Evolutionary conservation across 2,888 invertebrate genomes (phyloP), one percentile per base, ranked within the genome.

Genomic region (Dusona sp.): DNA sequence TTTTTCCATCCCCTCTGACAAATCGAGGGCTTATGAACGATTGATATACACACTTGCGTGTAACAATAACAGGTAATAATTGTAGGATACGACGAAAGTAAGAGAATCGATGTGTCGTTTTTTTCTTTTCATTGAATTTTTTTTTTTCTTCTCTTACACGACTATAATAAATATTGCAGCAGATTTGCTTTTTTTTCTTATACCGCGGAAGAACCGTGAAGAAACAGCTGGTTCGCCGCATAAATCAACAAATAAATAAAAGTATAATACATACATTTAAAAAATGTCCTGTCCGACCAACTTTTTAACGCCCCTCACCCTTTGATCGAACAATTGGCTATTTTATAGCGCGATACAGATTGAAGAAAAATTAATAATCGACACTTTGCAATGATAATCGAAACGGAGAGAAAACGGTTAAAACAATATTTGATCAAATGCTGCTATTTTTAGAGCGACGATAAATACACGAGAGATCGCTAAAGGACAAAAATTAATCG

Each of bases 211-310:
- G 68, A 86, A 75, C 77, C 80, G 84, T 74, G 79, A 88, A 86
- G 75, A 89, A 65, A 86, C 70, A 79, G 82, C 87, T 82, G 75
- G 45, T 87, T 85, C 78, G 88, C 89, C 89, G 89, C 88, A 79
- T 73, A 80, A 89, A 81, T 87, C 89, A 89, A 88, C 89, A 90
- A 91, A 91, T 92, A 91, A 91, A 91, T 92, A 90, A 89, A 90
- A 88, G 86, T 90, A 81, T 89, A 85, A 84, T 84, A 77, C 80
- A 85, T 88, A 85, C 79, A 81, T 65, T 75, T 45, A 75, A 82
- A 83, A 85, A 87, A 81, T 57, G 82, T 82, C 33, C 79, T 70
- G 48, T 70, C 29, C 80, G 22, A 84, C 84, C 83, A 65, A 83
- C 85, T 72, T 79, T 61, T 42, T 57, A 82, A 42, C 13, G 42